Evolutionary conservation across 1,140 invertebrate genomes (phyloP), one percentile per base, ranked within the genome.

Genomic region (Saccostrea echinata): DNA sequence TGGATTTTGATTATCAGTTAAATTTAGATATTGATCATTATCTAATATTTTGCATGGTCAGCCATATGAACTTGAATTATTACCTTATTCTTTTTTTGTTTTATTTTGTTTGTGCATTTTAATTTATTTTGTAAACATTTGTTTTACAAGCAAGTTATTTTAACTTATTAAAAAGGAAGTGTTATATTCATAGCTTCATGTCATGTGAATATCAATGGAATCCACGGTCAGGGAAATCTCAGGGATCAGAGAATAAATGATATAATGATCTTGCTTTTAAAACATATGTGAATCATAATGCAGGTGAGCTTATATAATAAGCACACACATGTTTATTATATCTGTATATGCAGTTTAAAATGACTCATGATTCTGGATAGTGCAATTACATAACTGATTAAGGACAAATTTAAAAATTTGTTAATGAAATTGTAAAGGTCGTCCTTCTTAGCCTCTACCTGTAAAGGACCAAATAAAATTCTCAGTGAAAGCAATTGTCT

Each of bases 381-480:
- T 76, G 68, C 68, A 76, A 11, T 76, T 30, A 30, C 24, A 16
- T 33, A n/a, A n/a, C n/a, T n/a, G n/a, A n/a, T n/a, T n/a, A 76
- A 76, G 27, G 11, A 76, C 68, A 76, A 30, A 76, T 76, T 76
- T 27, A 76, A 43, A 76, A 76, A 76, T 76, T 76, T 76, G 57
- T 64, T 21, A 24, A n/a, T 64, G 57, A 64, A 64, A 64, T 64
- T 64, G 68, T 76, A 30, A 76, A 16, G 9, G 3, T 33, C 11
- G 12, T 53, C 27, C 82, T 52, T n/a, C 24, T 24, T 35, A 27
- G 12, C 51, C n/a, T 83, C 27, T 76, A 76, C 68, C 68, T 76
- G 27, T 76, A 33, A 76, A 76, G 84, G 84, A 86, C 84, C 84
- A 86, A 86, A 86, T 86, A 86, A 86, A 86, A 86, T 76, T 71